A percentile compares a stretch with the other conserved stretches of the same genome.
Conservation (phyloP, 1,140 invertebrate species). For the Aradophagus sp. region DNA sequence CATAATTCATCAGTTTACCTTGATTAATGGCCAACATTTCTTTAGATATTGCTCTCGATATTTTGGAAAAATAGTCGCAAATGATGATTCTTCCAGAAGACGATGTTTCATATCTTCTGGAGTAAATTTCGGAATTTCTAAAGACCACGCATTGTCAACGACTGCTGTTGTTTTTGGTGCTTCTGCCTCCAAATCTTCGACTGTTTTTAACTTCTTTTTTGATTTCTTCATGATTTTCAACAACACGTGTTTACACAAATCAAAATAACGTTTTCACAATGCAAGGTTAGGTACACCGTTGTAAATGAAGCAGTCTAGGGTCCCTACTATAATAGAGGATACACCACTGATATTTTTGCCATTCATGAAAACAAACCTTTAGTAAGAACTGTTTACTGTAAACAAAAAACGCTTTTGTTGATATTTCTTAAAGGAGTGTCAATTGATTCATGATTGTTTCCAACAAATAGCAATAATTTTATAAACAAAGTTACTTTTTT, state of each 20-base stretch:
- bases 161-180: slow-evolving; percentile 71
- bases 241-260: slow-evolving; percentile 21
- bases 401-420: too few relatives aligned
- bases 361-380: too few relatives aligned
- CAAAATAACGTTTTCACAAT: too few relatives aligned
- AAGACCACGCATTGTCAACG: slow-evolving; percentile 89
- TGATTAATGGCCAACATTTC: slow-evolving; percentile 96
- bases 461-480: too few relatives aligned
- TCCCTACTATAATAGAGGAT: too few relatives aligned
- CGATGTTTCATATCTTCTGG: slow-evolving; percentile 92
- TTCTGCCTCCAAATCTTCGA: slow-evolving; percentile 65
- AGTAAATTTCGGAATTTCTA: slow-evolving; percentile 92
- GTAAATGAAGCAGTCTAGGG: too few relatives aligned
- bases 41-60: slow-evolving; percentile 98
- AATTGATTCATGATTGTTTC: too few relatives aligned
- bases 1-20: slow-evolving; percentile 78
- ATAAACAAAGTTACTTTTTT: too few relatives aligned
- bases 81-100: slow-evolving; percentile 85
- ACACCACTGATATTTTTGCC: too few relatives aligned
- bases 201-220: slow-evolving; percentile 49
- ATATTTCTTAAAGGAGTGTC: too few relatives aligned
- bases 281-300: too few relatives aligned
- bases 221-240: slow-evolving; percentile 10
- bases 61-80: slow-evolving; percentile 89
- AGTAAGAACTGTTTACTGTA: too few relatives aligned